phyloP scores from a whole-genome alignment of 2,797 vertebrate species.

The Thamnophis elegans region DNA sequence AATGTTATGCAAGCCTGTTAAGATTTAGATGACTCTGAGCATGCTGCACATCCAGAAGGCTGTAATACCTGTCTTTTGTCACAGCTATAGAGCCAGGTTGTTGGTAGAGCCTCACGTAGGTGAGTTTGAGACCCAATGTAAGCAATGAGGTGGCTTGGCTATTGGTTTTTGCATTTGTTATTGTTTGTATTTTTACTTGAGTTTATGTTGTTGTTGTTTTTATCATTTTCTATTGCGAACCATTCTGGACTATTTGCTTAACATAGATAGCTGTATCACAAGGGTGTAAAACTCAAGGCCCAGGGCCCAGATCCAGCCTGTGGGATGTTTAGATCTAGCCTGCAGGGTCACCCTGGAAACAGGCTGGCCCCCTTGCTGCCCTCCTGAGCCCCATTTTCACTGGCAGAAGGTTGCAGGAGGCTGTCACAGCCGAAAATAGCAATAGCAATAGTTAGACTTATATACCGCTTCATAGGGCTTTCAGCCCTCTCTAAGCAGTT shows the following conservation, averaged over 20 bases:
- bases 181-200: background rate
- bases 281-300: too few relatives aligned
- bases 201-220: background rate
- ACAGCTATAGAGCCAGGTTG: background rate
- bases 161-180: background rate
- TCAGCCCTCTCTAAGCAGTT: too few relatives aligned
- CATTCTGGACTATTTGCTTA: background rate
- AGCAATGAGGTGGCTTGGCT: background rate
- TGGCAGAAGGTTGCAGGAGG: too few relatives aligned
- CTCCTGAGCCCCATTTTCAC: too few relatives aligned
- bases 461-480: too few relatives aligned
- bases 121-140: background rate
- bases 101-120: background rate
- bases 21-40: background rate
- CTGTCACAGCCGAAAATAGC: too few relatives aligned
- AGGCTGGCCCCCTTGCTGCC: too few relatives aligned
- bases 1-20: background rate
- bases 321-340: too few relatives aligned
- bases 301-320: too few relatives aligned
- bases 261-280: background rate
- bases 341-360: too few relatives aligned
- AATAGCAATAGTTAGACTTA: too few relatives aligned
- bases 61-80: background rate
- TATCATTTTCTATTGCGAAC: background rate
- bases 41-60: background rate